Percentiles rank a stretch among this genome's conserved stretches.
Evolutionary conservation across 2,797 vertebrate species (phyloP).

Genomic region (Acipenser ruthenus): DNA sequence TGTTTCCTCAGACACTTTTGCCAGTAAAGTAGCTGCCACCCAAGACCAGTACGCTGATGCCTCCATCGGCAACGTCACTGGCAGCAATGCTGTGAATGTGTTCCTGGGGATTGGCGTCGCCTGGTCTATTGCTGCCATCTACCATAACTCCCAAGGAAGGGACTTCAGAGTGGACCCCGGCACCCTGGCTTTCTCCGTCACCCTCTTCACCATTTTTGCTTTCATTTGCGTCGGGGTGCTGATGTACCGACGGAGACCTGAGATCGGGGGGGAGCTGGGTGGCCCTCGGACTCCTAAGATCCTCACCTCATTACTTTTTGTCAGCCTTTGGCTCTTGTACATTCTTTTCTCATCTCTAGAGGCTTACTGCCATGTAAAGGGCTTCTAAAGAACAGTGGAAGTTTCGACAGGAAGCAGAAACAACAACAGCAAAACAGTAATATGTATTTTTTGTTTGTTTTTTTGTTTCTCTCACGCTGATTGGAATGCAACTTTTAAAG

Average conservation of each 20-base stretch:
- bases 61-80: conserved; percentile 94
- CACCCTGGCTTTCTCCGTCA: conserved; percentile 91
- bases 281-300: conserved; percentile 83
- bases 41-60: conserved; percentile 95
- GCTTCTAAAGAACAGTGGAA: conserved; percentile 77
- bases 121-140: conserved; percentile 93
- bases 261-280: conserved; percentile 90
- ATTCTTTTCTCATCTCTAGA: conserved; percentile 93
- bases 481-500: too few relatives aligned
- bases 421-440: conserved; percentile 15
- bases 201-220: conserved; percentile 95
- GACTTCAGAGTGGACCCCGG: conserved; percentile 79
- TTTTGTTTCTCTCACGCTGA: conserved; percentile 4
- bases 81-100: conserved; percentile 93
- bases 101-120: conserved; percentile 94
- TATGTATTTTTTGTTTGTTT: neutral
- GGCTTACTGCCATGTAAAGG: conserved; percentile 92
- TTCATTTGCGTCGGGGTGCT: conserved; percentile 88
- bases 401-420: conserved; percentile 13
- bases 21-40: conserved; percentile 86
- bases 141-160: conserved; percentile 66
- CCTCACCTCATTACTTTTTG: conserved; percentile 78
- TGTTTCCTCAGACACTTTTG: conserved; percentile 81
- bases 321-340: conserved; percentile 94
- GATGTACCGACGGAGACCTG: conserved; percentile 83